Conservation (phyloP, 2,113 vertebrate species). For the Sylvietta virens region DNA sequence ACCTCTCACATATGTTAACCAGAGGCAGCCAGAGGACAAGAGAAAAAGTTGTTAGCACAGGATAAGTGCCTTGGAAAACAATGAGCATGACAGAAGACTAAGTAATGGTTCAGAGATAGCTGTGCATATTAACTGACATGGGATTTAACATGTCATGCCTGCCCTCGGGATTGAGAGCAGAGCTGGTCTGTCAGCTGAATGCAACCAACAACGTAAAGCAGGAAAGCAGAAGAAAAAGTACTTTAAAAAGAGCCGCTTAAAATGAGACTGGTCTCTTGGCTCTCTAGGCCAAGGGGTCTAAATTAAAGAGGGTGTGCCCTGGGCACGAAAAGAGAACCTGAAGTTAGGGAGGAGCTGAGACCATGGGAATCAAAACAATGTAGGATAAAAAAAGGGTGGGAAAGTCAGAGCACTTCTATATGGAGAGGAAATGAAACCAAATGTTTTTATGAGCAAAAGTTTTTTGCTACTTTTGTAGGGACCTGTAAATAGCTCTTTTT, state of each 20-base stretch:
- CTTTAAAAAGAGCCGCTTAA: neutral
- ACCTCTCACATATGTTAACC: neutral
- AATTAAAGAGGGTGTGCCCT: neutral
- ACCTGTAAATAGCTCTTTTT: slow-evolving; percentile 19
- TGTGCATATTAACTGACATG: neutral
- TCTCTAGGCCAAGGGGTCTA: neutral
- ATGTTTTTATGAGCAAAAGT: neutral
- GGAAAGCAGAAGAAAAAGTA: neutral
- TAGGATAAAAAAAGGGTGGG: neutral
- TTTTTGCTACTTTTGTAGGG: neutral
- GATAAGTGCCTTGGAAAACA: neutral
- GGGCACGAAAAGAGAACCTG: neutral
- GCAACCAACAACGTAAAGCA: neutral
- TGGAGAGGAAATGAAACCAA: neutral
- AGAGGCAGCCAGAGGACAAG: neutral
- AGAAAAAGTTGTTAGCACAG: neutral
- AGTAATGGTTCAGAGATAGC: neutral
- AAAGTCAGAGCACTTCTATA: neutral
- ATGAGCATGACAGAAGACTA: neutral
- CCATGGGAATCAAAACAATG: neutral
- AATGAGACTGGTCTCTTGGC: neutral
- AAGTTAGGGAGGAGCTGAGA: neutral
- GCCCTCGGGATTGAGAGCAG: neutral
- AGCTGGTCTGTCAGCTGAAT: neutral
- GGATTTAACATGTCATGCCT: neutral